A percentile compares a stretch with the other conserved stretches of the same genome.
Evolutionary conservation across 2,797 vertebrate species (phyloP).

Genomic region (Hephaestus fuliginosus): DNA sequence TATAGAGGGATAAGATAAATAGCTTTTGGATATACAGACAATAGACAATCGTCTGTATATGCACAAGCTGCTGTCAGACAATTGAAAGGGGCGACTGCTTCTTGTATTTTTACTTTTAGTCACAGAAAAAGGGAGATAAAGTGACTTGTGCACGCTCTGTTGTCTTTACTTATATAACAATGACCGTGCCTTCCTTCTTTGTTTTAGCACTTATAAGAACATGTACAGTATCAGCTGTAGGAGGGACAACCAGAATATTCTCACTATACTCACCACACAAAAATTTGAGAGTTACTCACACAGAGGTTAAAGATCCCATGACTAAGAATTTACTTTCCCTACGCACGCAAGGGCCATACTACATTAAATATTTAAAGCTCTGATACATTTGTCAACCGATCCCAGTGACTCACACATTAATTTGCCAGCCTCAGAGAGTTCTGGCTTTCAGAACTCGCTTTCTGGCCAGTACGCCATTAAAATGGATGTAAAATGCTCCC

Average conservation of each 20-base stretch:
- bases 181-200: neutral
- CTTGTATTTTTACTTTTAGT: conserved; percentile 21
- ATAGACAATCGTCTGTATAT: no score
- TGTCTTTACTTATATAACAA: neutral
- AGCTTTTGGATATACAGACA: neutral
- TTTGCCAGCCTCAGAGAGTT: conserved; percentile 9
- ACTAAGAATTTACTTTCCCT: conserved; percentile 41
- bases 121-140: neutral
- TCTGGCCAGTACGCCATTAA: conserved; percentile 14
- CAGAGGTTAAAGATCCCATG: conserved; percentile 22
- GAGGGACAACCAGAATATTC: conserved; percentile 14
- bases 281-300: conserved; percentile 38
- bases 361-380: conserved; percentile 12
- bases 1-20: neutral
- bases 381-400: conserved; percentile 33
- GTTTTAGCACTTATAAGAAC: neutral
- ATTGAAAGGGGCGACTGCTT: neutral
- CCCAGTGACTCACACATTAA: conserved; percentile 50
- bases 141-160: neutral
- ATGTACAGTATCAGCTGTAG: neutral
- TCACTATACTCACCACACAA: conserved; percentile 23
- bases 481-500: conserved; percentile 1
- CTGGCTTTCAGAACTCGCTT: conserved; percentile 27
- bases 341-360: conserved; percentile 15
- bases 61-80: no score